Evolutionary conservation across 1,140 invertebrate species (phyloP).

Genomic region (Grapholita molesta): DNA sequence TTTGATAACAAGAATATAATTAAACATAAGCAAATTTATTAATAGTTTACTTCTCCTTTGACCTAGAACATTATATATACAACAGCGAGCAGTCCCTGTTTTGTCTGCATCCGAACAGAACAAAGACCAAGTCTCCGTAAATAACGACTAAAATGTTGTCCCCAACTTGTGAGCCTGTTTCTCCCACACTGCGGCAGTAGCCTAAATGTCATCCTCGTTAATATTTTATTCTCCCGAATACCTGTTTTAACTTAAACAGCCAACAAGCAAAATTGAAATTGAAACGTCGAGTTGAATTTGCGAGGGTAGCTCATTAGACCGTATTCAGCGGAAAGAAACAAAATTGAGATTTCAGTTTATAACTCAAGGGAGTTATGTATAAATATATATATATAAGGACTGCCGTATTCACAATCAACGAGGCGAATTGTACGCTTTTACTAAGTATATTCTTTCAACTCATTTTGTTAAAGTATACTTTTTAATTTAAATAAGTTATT

Average conservation of each 20-base stretch:
- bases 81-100: not conserved
- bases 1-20: not conserved
- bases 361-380: too few relatives aligned
- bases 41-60: not conserved
- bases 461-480: too few relatives aligned
- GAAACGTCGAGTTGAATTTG: not conserved
- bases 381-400: too few relatives aligned
- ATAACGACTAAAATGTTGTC: conserved; percentile 32
- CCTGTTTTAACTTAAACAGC: not conserved
- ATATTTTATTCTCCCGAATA: conserved; percentile 7
- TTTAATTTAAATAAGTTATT: too few relatives aligned
- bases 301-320: conserved; percentile 11
- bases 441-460: not conserved
- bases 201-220: conserved; percentile 54
- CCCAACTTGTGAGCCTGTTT: conserved; percentile 23
- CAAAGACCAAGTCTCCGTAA: conserved; percentile 30
- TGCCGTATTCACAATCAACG: conserved; percentile 5
- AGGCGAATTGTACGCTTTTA: not conserved
- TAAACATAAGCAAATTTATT: not conserved
- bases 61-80: not conserved
- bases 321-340: conserved; percentile 9
- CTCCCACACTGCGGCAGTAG: conserved; percentile 28
- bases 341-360: conserved; percentile 12
- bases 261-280: conserved; percentile 5
- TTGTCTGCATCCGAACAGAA: not conserved